Conservation (phyloP, 2,113 vertebrate genomes). For the Larimichthys polyactis region DNA sequence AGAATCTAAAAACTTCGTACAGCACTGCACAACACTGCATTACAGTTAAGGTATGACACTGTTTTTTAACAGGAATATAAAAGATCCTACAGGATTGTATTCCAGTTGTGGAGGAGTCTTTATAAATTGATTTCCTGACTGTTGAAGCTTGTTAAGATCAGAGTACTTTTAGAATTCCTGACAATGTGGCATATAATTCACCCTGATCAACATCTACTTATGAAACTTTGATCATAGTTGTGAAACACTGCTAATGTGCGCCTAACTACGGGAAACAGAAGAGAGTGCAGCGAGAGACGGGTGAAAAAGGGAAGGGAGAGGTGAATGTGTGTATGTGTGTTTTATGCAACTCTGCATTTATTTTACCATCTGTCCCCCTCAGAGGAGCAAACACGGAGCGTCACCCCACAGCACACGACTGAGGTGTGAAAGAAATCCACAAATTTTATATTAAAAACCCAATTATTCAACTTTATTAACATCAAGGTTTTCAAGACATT, state of each 20-base stretch:
- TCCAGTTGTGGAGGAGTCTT: too few species aligned
- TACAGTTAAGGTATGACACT: too few species aligned
- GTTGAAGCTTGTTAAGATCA: too few species aligned
- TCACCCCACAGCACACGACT: neutral
- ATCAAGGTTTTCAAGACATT: constrained; percentile 88
- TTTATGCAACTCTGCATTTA: neutral
- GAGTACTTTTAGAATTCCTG: neutral
- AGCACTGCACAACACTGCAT: too few species aligned
- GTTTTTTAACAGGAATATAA: too few species aligned
- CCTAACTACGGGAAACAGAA: neutral
- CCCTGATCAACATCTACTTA: neutral
- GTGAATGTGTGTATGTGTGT: neutral
- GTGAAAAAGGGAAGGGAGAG: neutral
- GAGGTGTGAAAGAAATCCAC: constrained; percentile 4
- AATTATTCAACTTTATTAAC: constrained; percentile 99
- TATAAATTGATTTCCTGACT: too few species aligned
- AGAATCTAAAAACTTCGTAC: too few species aligned
- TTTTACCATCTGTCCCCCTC: neutral
- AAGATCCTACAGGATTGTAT: too few species aligned
- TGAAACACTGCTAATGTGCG: neutral
- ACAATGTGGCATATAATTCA: neutral
- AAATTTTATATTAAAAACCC: constrained; percentile 87
- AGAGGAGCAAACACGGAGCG: neutral
- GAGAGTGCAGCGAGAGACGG: too few species aligned
- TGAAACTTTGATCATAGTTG: neutral